Evolutionary conservation across 2,113 vertebrate genomes (phyloP), one percentile per base, ranked within the genome.

Genomic region (Nyctereutes procyonoides): DNA sequence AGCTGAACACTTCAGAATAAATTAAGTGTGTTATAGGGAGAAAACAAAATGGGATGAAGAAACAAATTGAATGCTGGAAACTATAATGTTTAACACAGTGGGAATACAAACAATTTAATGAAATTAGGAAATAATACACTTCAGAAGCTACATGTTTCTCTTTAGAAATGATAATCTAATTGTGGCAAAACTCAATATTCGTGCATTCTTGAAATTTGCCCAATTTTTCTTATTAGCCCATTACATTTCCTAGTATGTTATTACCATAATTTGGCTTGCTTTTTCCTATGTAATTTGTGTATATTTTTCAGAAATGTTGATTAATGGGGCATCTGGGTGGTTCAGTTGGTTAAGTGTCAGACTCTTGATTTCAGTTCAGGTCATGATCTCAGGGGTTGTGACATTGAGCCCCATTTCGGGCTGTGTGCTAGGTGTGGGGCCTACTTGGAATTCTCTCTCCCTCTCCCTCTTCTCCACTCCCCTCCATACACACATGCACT

Each of bases 91-190:
- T 82, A 76, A 94, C 63, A 76, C 19, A 87, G 32, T 38, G 14
- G 80, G 86, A 97, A 96, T 28, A 91, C 65, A 96, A 91, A 96
- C 32, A 71, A 96, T 38, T 76, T 92, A 90, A 91, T 60, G n/a
- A 94, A 97, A 93, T 32, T 35, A 60, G 32, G 19, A 35, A 89
- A 82, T 97, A 92, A 91, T n/a, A 91, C 1, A 63, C 3, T 77
- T 97, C 73, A 76, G 55, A 86, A 88, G 38, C 19, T 67, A 83
- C 24, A 43, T 76, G 2, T 35, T 86, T 95, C 56, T 60, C 84
- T 94, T 86, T 35, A 96, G 53, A 53, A 92, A 93, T 65, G 58
- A 86, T 91, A 91, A 90, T 74, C 67, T 89, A 8, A 83, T 63
- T 67, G 26, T 53, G 8, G 63, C 11, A 62, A 95, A 94, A 95